Base-by-base conservation (phyloP, 64 coral and sea anemone genomes). In the Orbicella faveolata region DNA sequence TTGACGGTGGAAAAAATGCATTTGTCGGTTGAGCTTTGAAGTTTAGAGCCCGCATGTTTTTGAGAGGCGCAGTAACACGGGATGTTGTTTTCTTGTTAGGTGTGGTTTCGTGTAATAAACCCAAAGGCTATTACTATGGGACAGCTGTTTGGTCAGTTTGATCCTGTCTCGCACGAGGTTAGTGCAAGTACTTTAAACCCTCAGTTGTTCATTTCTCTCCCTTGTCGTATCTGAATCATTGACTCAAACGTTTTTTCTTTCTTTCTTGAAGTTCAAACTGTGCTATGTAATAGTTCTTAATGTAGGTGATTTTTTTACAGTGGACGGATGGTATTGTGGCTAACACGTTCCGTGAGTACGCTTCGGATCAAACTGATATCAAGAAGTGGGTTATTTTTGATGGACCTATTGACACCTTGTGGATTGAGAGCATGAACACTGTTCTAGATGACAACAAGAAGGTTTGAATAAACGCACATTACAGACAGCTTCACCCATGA, bases 321-420 rank as follows among this genome's bases (percentile, higher is more conserved):
- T 99, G 97, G 97, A 99, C 97, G n/a, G 97, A 99, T 81, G 97
- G 97, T 83, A 95, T 99, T 62, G 97, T 99, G 21, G 97, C 97
- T 9, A 99, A 99, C 74, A 99, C 97, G 3, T 99, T 99, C 94
- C 94, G 97, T 79, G 97, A 99, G 83, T 99, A 99, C 80, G 97
- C 97, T 0, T 84, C 97, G 11, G 97, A 99, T 80, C 97, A 95
- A 36, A 91, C 90, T 25, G 97, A 96, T 76, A 96, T 93, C 44
- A 92, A 90, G 55, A 99, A 95, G 65, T 99, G 97, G 97, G 97
- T 99, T 9, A 95, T 99, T 80, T 99, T 99, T 74, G 97, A 99
- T 93, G 97, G 97, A 44, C 97, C 96, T 9, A 99, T 99, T 63
- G 97, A 99, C 80, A 99, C 97, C 19, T 79, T 99, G 69, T 98